Evolutionary conservation across 2,113 vertebrate genomes (phyloP), one percentile per base, ranked within the genome.

Genomic region (Agelaius phoeniceus): DNA sequence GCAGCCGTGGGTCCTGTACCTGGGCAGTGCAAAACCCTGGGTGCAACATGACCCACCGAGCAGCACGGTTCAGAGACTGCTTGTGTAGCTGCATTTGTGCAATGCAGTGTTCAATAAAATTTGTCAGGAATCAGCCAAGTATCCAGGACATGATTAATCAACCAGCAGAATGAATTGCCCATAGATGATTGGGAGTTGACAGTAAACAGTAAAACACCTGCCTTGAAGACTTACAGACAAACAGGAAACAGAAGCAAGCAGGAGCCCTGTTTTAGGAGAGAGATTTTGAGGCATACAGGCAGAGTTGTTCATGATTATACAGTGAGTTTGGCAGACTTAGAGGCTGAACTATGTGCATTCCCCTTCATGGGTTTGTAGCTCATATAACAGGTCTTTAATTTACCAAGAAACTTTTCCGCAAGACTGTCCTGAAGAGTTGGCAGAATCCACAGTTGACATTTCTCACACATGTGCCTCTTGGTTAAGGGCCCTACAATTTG

Each of bases 141-240:
- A 85, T 93, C 93, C 73, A 87, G 86, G 84, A 61, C 89, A 61
- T 61, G 77, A 96, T 95, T 96, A 94, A 94, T 92, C 69, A 87
- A 65, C 86, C 73, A 82, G 86, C 61, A 92, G 86, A 84, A 91
- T 96, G 91, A 94, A 96, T 97, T 95, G 94, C 93, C 95, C 89
- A 57, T 81, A 94, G 93, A 68, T 94, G 94, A 81, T 86, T 95
- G 91, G 61, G 89, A 94, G 89, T 90, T 96, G 95, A 94, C 94
- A 92, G 92, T 89, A 96, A 96, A 96, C 90, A 93, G 76, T 96
- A 94, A 72, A 95, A 90, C 94, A 96, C 95, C 92, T 96, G 90
- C 80, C 90, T 91, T 81, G 83, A 96, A 94, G 76, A 81, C 90
- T 77, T 89, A 23, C 35, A 71, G 79, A 72, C 72, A 93, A 95